Base-by-base conservation (phyloP, 1,140 invertebrate genomes). In the Apis laboriosa region DNA sequence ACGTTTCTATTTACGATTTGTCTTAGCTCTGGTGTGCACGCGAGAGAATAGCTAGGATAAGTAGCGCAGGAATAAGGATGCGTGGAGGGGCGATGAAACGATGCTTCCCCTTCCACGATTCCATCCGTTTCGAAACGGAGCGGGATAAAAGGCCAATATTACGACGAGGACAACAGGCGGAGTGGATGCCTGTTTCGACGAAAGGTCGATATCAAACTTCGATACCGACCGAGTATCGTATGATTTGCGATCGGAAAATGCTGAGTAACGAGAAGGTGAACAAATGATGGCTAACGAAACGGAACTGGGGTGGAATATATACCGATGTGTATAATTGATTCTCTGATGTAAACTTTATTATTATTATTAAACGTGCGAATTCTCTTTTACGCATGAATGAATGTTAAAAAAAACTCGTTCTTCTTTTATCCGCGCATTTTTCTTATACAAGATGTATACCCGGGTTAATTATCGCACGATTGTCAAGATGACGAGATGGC, bases 251-350 rank as follows among this genome's bases (percentile, higher is more conserved):
- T 55, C 58, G 80, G 34, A 75, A 83, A 78, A 78, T 53, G 74
- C 61, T 81, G 72, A 81, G 55, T 64, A 56, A 58, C 67, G 67
- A 21, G 28, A 58, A 74, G 64, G 43, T 53, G 73, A 73, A 68
- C 80, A 77, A 82, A 82, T 68, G 73, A 77, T 60, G 51, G 55
- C 64, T 70, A 82, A 77, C 77, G 68, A 82, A 82, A 82, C 49
- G 55, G 80, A 82, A 77, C 64, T 77, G 61, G 80, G 28, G 24
- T 34, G 80, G 80, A 77, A 82, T 60, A 34, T 34, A 34, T 24
- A 24, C 24, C 0, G 24, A 24, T 3, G 34, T 34, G 34, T n/a
- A 74, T 82, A 82, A 77, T 82, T 82, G 80, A 77, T 82, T 77
- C 64, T 53, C 68, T n/a, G n/a, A 70, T 77, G 63, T 63, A 77